Evolutionary conservation across 1,140 invertebrate species (phyloP).

Genomic region (Pantala flavescens): DNA sequence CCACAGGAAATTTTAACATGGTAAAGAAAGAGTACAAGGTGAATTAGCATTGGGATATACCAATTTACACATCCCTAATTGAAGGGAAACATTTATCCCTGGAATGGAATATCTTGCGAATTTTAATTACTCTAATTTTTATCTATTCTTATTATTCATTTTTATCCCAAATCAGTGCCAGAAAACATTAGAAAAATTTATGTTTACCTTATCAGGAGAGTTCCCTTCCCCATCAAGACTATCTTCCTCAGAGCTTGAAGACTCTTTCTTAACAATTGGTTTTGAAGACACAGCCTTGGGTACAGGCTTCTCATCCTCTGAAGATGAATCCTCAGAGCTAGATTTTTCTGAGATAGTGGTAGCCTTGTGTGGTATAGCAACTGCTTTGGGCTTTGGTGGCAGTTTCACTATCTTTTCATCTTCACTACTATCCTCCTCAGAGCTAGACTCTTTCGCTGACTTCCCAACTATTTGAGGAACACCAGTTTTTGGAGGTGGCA

Average conservation of each 20-base stretch:
- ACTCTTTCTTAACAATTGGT: constrained; percentile 23
- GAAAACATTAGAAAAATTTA: too few relatives aligned
- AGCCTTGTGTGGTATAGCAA: constrained; percentile 21
- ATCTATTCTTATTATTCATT: too few relatives aligned
- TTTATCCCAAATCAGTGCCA: too few relatives aligned
- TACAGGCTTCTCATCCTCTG: constrained; percentile 25
- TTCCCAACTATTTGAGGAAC: constrained; percentile 18
- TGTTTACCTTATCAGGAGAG: neutral
- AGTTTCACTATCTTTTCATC: neutral
- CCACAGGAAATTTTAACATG: too few relatives aligned
- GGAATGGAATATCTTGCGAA: too few relatives aligned
- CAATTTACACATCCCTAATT: too few relatives aligned
- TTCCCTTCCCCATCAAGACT: constrained; percentile 18
- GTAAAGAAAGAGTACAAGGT: too few relatives aligned
- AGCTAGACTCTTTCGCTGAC: constrained; percentile 25
- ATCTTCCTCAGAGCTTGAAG: constrained; percentile 29
- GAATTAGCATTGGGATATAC: too few relatives aligned
- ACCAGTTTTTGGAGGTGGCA: neutral
- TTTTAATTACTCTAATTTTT: too few relatives aligned
- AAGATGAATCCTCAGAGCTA: constrained; percentile 25
- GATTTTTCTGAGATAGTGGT: constrained; percentile 19
- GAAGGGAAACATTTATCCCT: too few relatives aligned
- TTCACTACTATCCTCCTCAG: neutral
- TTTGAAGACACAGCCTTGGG: constrained; percentile 15
- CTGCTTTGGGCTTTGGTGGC: constrained; percentile 13